A percentile compares a stretch with the other conserved stretches of the same genome.
Evolutionary conservation across 92 coral and sea anemone genomes (phyloP).

Genomic region (Porites cylindrica): DNA sequence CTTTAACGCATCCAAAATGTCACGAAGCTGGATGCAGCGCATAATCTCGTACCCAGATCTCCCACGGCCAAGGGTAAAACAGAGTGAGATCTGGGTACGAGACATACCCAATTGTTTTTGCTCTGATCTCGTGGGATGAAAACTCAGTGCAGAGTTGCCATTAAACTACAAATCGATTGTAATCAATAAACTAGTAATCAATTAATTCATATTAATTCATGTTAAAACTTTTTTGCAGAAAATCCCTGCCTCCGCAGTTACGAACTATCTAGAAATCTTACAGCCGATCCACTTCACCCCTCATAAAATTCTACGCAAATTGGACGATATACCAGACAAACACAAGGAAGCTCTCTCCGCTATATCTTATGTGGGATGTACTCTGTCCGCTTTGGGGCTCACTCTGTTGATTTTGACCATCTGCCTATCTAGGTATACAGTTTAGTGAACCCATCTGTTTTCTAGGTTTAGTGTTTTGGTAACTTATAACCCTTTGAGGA

Average conservation of each 20-base stretch:
- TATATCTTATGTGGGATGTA: constrained; percentile 83
- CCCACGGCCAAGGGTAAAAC: too few relatives aligned
- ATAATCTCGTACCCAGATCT: too few relatives aligned
- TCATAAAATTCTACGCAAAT: constrained; percentile 40
- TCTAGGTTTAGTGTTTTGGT: not conserved
- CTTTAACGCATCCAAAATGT: too few relatives aligned
- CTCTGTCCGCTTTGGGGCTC: constrained; percentile 76
- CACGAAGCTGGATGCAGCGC: too few relatives aligned
- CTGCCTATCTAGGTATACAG: constrained; percentile 63
- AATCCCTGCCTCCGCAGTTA: constrained; percentile 22
- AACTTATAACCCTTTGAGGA: too few relatives aligned
- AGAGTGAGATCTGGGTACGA: too few relatives aligned
- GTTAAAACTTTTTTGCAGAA: constrained; percentile 3
- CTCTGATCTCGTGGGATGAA: too few relatives aligned
- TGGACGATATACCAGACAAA: constrained; percentile 50
- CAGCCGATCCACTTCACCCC: constrained; percentile 17
- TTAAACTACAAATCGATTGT: too few relatives aligned
- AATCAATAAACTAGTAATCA: too few relatives aligned
- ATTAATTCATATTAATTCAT: not conserved
- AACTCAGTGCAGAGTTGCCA: too few relatives aligned
- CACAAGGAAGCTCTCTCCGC: constrained; percentile 58
- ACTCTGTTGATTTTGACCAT: constrained; percentile 67
- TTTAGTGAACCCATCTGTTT: not conserved
- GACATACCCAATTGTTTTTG: too few relatives aligned
- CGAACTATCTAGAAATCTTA: constrained; percentile 15